phyloP scores from a whole-genome alignment of 2,797 vertebrate genomes.

The Erithacus rubecula region DNA sequence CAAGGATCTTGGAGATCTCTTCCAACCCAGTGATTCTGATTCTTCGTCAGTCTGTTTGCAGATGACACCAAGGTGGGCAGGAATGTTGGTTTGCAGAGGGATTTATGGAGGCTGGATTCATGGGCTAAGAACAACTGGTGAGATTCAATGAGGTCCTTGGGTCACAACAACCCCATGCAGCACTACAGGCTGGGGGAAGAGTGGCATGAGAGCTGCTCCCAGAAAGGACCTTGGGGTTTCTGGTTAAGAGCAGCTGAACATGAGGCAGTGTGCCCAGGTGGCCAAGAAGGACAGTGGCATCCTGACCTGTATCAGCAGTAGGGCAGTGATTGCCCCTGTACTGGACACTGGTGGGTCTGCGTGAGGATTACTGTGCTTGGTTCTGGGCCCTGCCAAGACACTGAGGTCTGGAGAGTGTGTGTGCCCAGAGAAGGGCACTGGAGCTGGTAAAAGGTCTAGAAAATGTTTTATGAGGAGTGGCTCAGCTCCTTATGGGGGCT shows the following conservation, averaged over 20 bases:
- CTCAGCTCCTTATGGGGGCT: neutral
- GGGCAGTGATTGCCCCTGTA: neutral
- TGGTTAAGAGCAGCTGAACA: neutral
- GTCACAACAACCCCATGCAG: neutral
- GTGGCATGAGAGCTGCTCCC: neutral
- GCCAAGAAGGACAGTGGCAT: neutral
- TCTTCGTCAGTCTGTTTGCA: neutral
- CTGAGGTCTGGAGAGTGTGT: neutral
- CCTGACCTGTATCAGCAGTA: neutral
- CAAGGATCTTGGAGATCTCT: too few species aligned
- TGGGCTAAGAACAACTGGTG: neutral
- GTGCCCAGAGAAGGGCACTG: neutral
- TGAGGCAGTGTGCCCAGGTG: neutral
- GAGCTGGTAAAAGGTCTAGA: neutral
- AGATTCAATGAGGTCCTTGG: neutral
- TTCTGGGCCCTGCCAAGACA: neutral
- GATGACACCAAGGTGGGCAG: neutral
- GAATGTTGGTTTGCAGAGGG: neutral
- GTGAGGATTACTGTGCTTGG: too few species aligned
- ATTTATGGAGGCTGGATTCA: neutral
- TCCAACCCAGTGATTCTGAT: too few species aligned
- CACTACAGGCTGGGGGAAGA: neutral
- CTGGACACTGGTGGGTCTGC: neutral
- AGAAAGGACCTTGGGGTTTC: neutral
- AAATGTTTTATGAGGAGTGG: neutral